Base-by-base conservation (phyloP, 2,797 vertebrate species). In the Cyclopterus lumpus region DNA sequence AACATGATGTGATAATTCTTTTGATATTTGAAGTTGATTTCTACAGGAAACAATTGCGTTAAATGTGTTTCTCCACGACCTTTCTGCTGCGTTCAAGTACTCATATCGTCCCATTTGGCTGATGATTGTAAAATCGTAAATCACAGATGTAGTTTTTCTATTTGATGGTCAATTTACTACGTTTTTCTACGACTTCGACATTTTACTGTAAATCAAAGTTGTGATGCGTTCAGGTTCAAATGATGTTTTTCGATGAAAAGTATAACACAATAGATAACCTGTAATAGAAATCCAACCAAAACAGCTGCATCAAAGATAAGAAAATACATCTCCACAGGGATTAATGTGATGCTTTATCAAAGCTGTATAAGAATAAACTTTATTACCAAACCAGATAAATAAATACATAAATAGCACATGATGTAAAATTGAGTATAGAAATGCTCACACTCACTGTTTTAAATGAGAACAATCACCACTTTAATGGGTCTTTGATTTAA, bases 401-500 rank as follows among this genome's bases (percentile, higher is more conserved):
- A 4, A 53, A 57, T 67, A 67, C 65, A 22, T 48, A 14, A 80
- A 64, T 65, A 49, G 20, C 62, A 6, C 58, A 59, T 44, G 4
- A 12, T 69, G 46, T 71, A 18, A 67, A 61, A 71, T 3, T n/a
- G 7, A 10, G 16, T 53, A 44, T 82, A 59, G 15, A 79, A 67
- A 73, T 73, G 42, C 48, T 73, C 24, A n/a, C 34, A 67, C 68
- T 51, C 16, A 36, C 38, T 53, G 8, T 65, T 48, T 81, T 71
- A 63, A 79, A 84, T 73, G 36, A 32, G 7, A 58, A 4, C 55
- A 61, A 74, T 66, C 54, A 49, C 67, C 58, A 28, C 55, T 62
- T 58, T 46, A 38, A 76, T 62, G 22, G 46, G n/a, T 72, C 57
- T 68, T 70, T 62, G 48, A 68, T 62, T 78, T 53, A 79, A 59